phyloP scores from a whole-genome alignment of 1,140 invertebrate genomes.

The Ditylenchus dipsaci region DNA sequence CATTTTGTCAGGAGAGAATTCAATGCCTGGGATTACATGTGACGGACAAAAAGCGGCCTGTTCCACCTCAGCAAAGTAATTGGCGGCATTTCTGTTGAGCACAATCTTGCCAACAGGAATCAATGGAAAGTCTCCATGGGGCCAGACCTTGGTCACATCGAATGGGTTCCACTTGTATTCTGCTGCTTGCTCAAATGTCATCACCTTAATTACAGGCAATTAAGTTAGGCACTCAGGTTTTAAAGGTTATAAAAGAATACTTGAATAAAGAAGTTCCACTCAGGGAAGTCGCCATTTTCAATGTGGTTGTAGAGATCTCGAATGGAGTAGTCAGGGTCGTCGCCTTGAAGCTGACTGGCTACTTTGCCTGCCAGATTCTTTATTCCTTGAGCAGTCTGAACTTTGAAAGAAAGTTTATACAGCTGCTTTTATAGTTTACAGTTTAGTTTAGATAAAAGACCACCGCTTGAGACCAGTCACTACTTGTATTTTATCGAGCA shows the following conservation, averaged over 20 bases:
- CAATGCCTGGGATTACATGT: conserved; percentile 82
- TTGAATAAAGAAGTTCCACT: conserved; percentile 67
- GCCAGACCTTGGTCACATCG: conserved; percentile 75
- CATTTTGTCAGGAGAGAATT: conserved; percentile 87
- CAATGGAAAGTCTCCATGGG: conserved; percentile 77
- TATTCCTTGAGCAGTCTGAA: conserved; percentile 78
- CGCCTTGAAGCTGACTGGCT: conserved; percentile 70
- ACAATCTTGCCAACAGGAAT: conserved; percentile 85
- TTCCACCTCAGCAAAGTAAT: conserved; percentile 73
- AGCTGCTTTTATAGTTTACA: no score
- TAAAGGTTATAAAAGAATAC: conserved; percentile 8
- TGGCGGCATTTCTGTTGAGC: conserved; percentile 80
- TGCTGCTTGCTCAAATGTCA: conserved; percentile 65
- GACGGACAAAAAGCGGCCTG: conserved; percentile 87
- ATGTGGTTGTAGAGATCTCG: conserved; percentile 87
- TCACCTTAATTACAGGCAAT: conserved; percentile 55
- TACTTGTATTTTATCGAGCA: no score
- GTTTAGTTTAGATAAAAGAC: no score
- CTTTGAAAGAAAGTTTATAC: no score
- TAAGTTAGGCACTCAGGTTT: no score
- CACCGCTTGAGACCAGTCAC: no score
- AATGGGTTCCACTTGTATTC: conserved; percentile 77
- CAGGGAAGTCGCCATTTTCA: conserved; percentile 71
- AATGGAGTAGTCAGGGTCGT: conserved; percentile 81
- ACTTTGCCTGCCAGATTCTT: conserved; percentile 73